These are phyloP conservation scores for Eupithecia dodoneata DNA, from an alignment of 2,888 invertebrate species.

Conservation along the genomic window DNA sequence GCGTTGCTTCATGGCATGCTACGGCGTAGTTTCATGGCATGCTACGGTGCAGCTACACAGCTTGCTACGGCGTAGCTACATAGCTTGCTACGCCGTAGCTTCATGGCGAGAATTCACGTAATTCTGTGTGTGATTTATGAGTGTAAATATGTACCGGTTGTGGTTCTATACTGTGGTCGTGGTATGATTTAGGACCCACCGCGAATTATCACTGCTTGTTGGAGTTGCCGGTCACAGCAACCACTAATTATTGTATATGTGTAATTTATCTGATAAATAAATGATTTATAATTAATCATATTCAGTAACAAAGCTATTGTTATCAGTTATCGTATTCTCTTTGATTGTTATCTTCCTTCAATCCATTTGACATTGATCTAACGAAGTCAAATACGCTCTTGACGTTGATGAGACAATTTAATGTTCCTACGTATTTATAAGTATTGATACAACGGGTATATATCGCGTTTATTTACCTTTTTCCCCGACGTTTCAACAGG, in stretches of 20 bases:
- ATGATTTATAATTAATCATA: neutral
- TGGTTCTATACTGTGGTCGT: neutral
- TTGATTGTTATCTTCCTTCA: neutral
- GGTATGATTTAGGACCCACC: neutral
- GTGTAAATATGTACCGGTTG: too few relatives aligned
- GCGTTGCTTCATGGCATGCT: neutral
- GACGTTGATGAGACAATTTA: neutral
- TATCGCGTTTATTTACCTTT: too few relatives aligned
- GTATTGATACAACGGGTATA: too few relatives aligned
- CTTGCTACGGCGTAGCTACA: neutral
- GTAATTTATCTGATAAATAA: too few relatives aligned
- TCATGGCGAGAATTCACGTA: too few relatives aligned
- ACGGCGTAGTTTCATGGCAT: neutral
- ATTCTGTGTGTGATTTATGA: too few relatives aligned
- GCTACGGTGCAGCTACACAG: neutral
- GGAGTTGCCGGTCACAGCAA: neutral
- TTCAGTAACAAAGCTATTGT: neutral
- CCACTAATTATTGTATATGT: too few relatives aligned
- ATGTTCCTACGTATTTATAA: neutral
- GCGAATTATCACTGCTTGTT: slow-evolving; percentile 3
- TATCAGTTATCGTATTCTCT: neutral
- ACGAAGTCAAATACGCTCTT: neutral
- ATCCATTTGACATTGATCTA: slow-evolving; percentile 1
- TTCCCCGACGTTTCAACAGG: too few relatives aligned
- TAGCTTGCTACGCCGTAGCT: neutral